A percentile compares a stretch with the other conserved stretches of the same genome.
Evolutionary conservation across 2,888 invertebrate genomes (phyloP).

Genomic region (Clitarchus hookeri): DNA sequence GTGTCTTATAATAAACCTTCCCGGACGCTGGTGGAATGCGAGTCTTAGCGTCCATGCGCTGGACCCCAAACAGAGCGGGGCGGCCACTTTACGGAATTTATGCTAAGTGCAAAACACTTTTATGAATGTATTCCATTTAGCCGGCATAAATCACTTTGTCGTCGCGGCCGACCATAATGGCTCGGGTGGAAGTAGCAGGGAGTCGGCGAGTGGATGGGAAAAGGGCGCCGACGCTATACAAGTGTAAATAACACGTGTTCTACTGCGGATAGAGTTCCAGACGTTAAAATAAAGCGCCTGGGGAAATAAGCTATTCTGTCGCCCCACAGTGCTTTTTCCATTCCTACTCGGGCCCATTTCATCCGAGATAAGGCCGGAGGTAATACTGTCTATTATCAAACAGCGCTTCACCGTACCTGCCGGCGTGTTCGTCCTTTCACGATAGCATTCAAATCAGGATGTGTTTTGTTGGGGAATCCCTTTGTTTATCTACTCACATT

Average conservation of each 20-base stretch:
- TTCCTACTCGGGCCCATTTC: not conserved
- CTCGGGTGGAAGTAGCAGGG: not conserved
- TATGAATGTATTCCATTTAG: conserved; percentile 14
- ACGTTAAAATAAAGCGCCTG: conserved; percentile 2
- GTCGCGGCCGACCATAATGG: not conserved
- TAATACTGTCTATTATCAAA: not conserved
- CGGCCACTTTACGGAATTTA: conserved; percentile 1
- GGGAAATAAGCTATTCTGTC: not conserved
- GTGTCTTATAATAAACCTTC: conserved; percentile 30
- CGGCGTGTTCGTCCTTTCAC: not conserved
- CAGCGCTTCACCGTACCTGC: not conserved
- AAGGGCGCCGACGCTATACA: not conserved
- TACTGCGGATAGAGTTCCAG: not conserved
- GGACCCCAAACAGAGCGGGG: conserved; percentile 7
- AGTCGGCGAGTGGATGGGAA: not conserved
- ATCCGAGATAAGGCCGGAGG: not conserved
- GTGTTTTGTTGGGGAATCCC: not conserved
- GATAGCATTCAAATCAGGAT: not conserved
- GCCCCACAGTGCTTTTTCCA: not conserved
- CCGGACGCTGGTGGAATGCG: not conserved
- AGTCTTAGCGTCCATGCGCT: not conserved
- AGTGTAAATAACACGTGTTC: conserved; percentile 8
- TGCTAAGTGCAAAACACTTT: conserved; percentile 9
- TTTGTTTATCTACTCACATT: no score
- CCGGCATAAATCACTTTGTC: conserved; percentile 7